Percentiles rank a stretch among this genome's conserved stretches.
Evolutionary conservation across 2,113 vertebrate species (phyloP).

Genomic region (Gnathonemus longibarbis): DNA sequence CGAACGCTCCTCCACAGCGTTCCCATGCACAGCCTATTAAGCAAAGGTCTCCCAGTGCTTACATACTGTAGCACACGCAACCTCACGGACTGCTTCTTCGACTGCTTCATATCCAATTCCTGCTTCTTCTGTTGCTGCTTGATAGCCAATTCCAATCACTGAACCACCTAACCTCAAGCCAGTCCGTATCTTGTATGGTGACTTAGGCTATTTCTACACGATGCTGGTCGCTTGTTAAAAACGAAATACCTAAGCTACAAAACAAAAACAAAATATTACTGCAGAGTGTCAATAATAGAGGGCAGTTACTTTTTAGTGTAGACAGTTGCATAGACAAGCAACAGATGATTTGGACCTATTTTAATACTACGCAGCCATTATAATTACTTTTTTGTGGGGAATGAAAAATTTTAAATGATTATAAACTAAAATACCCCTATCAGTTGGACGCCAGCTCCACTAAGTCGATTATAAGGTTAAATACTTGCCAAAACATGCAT

Average conservation of each 20-base stretch:
- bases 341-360: background rate
- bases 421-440: background rate
- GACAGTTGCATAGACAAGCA: background rate
- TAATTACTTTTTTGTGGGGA: background rate
- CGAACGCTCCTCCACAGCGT: background rate
- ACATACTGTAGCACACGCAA: background rate
- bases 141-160: background rate
- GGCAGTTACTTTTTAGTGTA: background rate
- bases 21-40: background rate
- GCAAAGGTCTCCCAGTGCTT: background rate
- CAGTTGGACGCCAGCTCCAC: background rate
- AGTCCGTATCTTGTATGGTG: background rate
- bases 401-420: background rate
- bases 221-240: background rate
- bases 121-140: background rate
- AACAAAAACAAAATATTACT: background rate
- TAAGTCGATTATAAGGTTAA: background rate
- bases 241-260: background rate
- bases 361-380: background rate
- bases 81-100: background rate
- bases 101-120: background rate
- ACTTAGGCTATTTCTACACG: background rate
- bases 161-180: background rate
- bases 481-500: background rate
- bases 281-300: background rate